These are phyloP conservation scores for Macropus fuliginosus DNA, from an alignment of 2,797 vertebrate species.

Conservation along the genomic window DNA sequence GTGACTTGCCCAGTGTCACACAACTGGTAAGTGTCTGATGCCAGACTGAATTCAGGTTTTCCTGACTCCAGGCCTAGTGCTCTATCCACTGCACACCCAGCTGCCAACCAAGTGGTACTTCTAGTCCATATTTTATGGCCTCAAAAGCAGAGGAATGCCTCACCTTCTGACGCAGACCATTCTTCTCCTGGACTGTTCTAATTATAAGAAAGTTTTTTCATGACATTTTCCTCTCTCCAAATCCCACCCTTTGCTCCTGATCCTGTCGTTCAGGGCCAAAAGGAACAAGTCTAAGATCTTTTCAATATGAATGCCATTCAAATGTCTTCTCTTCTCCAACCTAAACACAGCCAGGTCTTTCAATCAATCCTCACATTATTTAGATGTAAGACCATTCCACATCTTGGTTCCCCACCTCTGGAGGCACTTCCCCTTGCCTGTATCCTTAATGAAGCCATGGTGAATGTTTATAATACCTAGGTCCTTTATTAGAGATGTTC, in stretches of 20 bases:
- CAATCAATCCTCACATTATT: background rate
- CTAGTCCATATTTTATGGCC: background rate
- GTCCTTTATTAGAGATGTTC: background rate
- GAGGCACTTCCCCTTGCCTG: background rate
- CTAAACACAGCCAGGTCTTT: background rate
- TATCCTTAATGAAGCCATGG: background rate
- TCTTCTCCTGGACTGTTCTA: background rate
- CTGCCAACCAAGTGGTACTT: background rate
- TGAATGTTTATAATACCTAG: background rate
- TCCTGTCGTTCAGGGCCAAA: background rate
- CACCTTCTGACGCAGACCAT: background rate
- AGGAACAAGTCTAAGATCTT: background rate
- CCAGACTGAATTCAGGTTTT: background rate
- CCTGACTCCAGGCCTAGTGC: background rate
- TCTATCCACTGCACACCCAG: background rate
- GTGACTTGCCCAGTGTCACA: background rate
- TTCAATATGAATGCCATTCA: background rate
- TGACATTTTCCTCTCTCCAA: background rate
- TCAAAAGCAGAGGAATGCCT: background rate
- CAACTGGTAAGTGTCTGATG: background rate
- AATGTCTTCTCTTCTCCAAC: background rate
- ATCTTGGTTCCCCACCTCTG: background rate
- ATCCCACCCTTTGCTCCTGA: background rate
- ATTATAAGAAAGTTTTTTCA: background rate
- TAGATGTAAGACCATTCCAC: background rate